Evolutionary conservation across 2,113 vertebrate species (phyloP).

Genomic region (Neodontobutis hainanensis): DNA sequence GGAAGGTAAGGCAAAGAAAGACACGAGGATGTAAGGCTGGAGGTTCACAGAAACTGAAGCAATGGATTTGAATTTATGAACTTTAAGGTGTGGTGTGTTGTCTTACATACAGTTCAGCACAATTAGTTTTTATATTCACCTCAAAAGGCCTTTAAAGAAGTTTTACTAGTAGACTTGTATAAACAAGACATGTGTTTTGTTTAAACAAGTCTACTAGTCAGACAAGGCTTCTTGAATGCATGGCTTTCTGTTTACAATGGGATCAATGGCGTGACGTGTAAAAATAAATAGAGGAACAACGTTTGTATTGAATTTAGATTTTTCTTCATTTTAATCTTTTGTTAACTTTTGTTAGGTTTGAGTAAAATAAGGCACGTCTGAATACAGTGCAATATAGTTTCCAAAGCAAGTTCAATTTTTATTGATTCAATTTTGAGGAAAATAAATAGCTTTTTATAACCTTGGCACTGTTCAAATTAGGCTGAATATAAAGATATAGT

Average conservation of each 20-base stretch:
- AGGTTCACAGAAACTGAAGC: conserved; percentile 14
- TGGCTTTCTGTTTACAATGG: conserved; percentile 31
- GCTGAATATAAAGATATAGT: conserved; percentile 3
- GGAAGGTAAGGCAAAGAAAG: conserved; percentile 9
- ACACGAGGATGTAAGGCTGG: conserved; percentile 11
- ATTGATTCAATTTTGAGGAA: conserved; percentile 45
- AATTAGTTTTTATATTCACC: no score
- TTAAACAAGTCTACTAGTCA: no score
- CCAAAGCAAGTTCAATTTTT: conserved; percentile 43
- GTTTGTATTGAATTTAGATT: conserved; percentile 47
- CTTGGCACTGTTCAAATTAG: background rate
- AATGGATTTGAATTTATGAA: no score
- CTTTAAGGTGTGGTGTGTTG: no score
- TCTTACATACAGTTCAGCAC: no score
- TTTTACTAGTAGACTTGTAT: conserved; percentile 5
- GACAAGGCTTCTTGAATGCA: conserved; percentile 12
- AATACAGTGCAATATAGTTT: conserved; percentile 34
- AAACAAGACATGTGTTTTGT: conserved; percentile 2
- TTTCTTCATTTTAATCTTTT: conserved; percentile 59
- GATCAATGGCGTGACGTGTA: conserved; percentile 49
- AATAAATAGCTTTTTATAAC: conserved; percentile 43
- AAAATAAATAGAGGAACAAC: conserved; percentile 42
- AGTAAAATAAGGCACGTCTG: conserved; percentile 15
- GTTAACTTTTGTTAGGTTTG: conserved; percentile 43
- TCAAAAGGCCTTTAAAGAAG: no score